A percentile compares a stretch with the other conserved stretches of the same genome.
phyloP scores from a whole-genome alignment of 2,113 vertebrate species.

The Petromus typicus region DNA sequence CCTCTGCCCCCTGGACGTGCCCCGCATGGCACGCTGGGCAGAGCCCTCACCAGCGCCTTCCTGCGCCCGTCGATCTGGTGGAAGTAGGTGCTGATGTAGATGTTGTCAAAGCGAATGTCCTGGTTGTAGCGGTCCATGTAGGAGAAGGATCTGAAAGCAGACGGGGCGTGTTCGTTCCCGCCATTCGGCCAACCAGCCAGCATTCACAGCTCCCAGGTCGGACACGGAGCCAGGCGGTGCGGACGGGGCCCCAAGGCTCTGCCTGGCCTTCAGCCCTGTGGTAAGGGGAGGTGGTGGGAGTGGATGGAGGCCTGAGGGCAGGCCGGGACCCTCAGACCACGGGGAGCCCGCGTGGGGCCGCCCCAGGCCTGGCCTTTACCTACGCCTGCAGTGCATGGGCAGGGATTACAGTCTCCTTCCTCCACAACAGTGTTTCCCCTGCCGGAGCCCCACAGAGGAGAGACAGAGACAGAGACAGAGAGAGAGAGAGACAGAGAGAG shows the following conservation, averaged over 20 bases:
- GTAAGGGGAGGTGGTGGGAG: neutral
- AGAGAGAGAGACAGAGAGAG: neutral
- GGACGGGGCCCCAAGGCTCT: too few species aligned
- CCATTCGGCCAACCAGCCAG: neutral
- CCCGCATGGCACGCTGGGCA: neutral
- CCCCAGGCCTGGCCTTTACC: neutral
- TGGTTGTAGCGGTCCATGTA: conserved; percentile 85
- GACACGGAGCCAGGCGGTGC: neutral
- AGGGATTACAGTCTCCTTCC: neutral
- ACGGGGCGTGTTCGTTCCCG: accelerated
- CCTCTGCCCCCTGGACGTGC: neutral
- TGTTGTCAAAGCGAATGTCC: conserved; percentile 89
- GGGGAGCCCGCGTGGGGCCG: neutral
- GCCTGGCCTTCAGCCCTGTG: neutral
- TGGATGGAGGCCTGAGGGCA: neutral
- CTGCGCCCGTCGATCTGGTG: conserved; percentile 90
- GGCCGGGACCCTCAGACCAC: neutral
- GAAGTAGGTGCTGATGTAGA: conserved; percentile 92
- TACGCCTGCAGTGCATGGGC: neutral
- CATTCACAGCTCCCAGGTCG: neutral
- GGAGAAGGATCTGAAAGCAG: conserved; percentile 84
- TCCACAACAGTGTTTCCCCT: neutral
- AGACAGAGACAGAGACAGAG: too few species aligned
- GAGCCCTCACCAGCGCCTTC: conserved; percentile 82
- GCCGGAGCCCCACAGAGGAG: neutral